A percentile compares a stretch with the other conserved stretches of the same genome.
These are phyloP conservation scores for Clytia hemisphaerica DNA, from an alignment of 30 jellyfish, hydroid and myxozoan species.

Conservation along the genomic window DNA sequence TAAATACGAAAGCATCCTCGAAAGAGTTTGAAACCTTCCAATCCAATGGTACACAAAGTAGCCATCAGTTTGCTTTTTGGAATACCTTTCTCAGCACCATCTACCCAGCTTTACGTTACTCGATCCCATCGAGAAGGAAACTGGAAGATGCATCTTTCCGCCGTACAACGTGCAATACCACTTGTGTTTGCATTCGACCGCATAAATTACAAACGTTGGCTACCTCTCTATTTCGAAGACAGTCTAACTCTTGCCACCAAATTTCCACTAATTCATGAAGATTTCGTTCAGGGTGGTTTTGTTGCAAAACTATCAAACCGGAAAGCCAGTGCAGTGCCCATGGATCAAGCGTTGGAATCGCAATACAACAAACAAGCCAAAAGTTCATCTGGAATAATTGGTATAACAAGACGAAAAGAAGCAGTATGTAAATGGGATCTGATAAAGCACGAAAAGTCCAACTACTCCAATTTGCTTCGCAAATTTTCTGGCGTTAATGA, in stretches of 20 bases:
- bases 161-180: conserved; percentile 27
- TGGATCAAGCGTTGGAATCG: neutral
- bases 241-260: neutral
- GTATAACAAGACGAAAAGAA: neutral
- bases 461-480: neutral
- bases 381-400: neutral
- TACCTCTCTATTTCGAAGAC: conserved; percentile 4
- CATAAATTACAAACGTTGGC: conserved; percentile 12
- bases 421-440: conserved; percentile 11
- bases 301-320: neutral
- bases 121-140: conserved; percentile 40
- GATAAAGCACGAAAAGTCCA: conserved; percentile 3
- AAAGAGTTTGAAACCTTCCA: no score
- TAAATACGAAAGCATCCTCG: no score
- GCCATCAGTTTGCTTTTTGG: no score
- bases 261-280: neutral
- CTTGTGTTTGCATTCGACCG: conserved; percentile 2
- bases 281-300: neutral
- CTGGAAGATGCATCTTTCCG: conserved; percentile 33
- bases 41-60: no score
- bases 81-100: no score
- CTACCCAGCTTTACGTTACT: no score
- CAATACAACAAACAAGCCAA: neutral
- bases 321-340: neutral
- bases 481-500: neutral